Evolutionary conservation across 2,113 vertebrate genomes (phyloP).

Genomic region (Rhadina sibilatrix): DNA sequence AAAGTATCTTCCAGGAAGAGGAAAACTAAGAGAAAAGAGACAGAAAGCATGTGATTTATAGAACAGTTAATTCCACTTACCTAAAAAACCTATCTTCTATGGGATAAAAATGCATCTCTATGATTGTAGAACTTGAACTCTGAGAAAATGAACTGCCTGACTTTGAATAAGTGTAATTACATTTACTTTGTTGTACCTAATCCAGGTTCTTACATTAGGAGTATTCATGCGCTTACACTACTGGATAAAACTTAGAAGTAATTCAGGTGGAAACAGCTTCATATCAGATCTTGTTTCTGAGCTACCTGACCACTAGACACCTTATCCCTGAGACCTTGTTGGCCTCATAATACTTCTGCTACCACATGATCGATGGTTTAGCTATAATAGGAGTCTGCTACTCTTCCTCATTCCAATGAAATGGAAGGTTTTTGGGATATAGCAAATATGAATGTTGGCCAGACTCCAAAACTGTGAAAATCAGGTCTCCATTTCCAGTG

Average conservation of each 20-base stretch:
- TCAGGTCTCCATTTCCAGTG: not conserved
- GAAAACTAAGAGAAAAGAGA: not conserved
- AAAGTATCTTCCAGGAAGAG: not conserved
- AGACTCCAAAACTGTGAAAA: not conserved
- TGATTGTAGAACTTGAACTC: not conserved
- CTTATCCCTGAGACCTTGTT: not conserved
- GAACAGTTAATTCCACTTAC: not conserved
- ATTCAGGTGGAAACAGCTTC: not conserved
- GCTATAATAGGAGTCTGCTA: not conserved
- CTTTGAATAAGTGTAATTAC: not conserved
- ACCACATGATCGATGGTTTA: not conserved
- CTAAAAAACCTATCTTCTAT: not conserved
- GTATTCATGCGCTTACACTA: not conserved
- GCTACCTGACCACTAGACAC: not conserved
- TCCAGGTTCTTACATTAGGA: not conserved
- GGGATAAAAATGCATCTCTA: not conserved
- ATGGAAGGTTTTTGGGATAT: not conserved
- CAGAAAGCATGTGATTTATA: not conserved
- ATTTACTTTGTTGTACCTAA: not conserved
- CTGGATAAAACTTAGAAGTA: not conserved
- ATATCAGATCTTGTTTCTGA: not conserved
- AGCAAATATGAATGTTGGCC: not conserved
- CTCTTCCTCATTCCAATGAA: not conserved
- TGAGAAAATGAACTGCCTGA: not conserved
- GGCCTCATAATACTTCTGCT: not conserved